phyloP scores from a whole-genome alignment of 2,888 invertebrate genomes.

The Cecidostiba fungosa region DNA sequence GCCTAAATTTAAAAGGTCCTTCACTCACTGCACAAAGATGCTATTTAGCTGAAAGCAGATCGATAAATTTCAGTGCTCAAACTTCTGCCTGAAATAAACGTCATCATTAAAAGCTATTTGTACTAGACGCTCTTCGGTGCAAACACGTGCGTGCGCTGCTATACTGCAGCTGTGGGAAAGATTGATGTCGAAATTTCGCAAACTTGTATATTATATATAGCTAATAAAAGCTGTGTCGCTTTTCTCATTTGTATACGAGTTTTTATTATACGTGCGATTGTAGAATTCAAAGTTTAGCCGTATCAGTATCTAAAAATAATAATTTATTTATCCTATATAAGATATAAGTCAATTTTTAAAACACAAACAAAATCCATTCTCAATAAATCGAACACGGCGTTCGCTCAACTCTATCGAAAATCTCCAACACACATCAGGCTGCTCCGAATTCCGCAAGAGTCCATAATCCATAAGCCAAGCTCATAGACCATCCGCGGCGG shows the following conservation, averaged over 20 bases:
- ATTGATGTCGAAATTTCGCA: not conserved
- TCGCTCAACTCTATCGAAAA: not conserved
- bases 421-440: not conserved
- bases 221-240: not conserved
- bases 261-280: no score
- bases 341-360: not conserved
- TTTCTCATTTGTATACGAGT: not conserved
- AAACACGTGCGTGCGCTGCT: not conserved
- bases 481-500: not conserved
- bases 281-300: no score
- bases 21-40: not conserved
- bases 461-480: constrained; percentile 6
- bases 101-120: constrained; percentile 24
- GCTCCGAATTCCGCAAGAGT: not conserved
- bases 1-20: not conserved
- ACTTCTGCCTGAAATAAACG: constrained; percentile 12
- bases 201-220: not conserved
- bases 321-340: no score
- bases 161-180: not conserved
- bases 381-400: not conserved
- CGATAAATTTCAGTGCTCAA: constrained; percentile 7
- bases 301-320: no score
- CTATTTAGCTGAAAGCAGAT: constrained; percentile 8
- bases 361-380: not conserved
- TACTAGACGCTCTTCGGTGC: not conserved